phyloP scores from a whole-genome alignment of 2,888 invertebrate species.

The Scaeva pyrastri region DNA sequence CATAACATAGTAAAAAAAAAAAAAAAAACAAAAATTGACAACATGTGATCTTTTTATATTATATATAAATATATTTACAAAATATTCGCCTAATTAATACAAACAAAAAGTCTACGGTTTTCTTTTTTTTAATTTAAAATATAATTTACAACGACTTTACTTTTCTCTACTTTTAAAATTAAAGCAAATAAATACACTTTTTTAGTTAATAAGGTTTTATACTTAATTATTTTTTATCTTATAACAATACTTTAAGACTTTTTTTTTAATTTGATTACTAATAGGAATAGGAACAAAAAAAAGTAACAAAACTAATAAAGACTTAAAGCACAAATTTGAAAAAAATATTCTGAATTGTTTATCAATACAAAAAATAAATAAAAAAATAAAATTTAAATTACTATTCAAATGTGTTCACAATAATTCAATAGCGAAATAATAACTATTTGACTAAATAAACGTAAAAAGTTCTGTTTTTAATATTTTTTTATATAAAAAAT shows the following conservation, averaged over 20 bases:
- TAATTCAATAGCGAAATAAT: slow-evolving; percentile 34
- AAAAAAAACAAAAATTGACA: slow-evolving; percentile 58
- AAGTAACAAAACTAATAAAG: slow-evolving; percentile 38
- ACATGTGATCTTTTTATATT: slow-evolving; percentile 73
- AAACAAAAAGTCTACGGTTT: slow-evolving; percentile 42
- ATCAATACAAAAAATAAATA: not conserved
- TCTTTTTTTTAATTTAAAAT: slow-evolving; percentile 22
- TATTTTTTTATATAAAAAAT: slow-evolving; percentile 14
- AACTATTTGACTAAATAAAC: slow-evolving; percentile 31
- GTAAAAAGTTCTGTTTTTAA: slow-evolving; percentile 42
- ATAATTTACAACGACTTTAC: slow-evolving; percentile 36
- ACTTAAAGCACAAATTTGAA: slow-evolving; percentile 57
- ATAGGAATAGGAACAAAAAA: slow-evolving; percentile 14
- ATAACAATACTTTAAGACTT: slow-evolving; percentile 36
- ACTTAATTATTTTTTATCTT: slow-evolving; percentile 40
- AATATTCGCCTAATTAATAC: slow-evolving; percentile 63
- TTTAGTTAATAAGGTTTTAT: slow-evolving; percentile 54
- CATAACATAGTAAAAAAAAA: not conserved
- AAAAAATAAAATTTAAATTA: slow-evolving; percentile 30
- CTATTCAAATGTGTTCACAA: slow-evolving; percentile 61
- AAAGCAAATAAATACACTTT: not conserved
- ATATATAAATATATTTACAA: slow-evolving; percentile 68
- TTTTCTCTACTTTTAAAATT: slow-evolving; percentile 18
- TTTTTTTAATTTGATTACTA: slow-evolving; percentile 21
- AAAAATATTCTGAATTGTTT: slow-evolving; percentile 38